These are phyloP conservation scores for Acanthisitta chloris DNA, from an alignment of 2,113 vertebrate genomes.

Conservation along the genomic window DNA sequence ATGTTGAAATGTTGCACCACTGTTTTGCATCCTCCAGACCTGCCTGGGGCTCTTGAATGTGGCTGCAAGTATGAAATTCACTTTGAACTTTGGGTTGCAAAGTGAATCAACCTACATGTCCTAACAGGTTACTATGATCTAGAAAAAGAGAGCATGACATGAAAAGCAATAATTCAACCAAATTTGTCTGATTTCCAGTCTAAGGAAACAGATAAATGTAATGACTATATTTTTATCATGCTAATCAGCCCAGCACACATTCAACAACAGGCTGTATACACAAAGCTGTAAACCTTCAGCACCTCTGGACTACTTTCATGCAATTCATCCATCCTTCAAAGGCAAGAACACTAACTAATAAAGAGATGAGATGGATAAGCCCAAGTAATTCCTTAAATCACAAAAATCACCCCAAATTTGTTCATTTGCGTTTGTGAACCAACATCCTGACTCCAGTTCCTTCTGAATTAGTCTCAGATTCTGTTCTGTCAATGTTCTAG, in stretches of 20 bases:
- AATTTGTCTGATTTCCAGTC: background rate
- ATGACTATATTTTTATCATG: background rate
- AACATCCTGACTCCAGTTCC: background rate
- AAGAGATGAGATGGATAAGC: background rate
- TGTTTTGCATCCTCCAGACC: background rate
- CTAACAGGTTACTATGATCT: background rate
- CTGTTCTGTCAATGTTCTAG: background rate
- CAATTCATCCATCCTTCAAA: background rate
- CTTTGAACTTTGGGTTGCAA: background rate
- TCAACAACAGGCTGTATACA: background rate
- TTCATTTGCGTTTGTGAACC: background rate
- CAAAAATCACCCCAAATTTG: background rate
- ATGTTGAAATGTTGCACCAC: accelerated
- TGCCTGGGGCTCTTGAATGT: background rate
- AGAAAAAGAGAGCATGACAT: background rate
- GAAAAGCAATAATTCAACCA: background rate
- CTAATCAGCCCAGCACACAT: background rate
- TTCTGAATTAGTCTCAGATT: background rate
- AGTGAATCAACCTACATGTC: background rate
- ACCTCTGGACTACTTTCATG: background rate
- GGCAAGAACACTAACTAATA: background rate
- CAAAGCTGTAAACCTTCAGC: background rate
- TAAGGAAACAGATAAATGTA: background rate
- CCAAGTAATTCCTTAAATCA: background rate
- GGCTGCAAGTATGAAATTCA: background rate